These are phyloP conservation scores for Leptodactylus fallax DNA, from an alignment of 2,797 vertebrate genomes.

Conservation along the genomic window DNA sequence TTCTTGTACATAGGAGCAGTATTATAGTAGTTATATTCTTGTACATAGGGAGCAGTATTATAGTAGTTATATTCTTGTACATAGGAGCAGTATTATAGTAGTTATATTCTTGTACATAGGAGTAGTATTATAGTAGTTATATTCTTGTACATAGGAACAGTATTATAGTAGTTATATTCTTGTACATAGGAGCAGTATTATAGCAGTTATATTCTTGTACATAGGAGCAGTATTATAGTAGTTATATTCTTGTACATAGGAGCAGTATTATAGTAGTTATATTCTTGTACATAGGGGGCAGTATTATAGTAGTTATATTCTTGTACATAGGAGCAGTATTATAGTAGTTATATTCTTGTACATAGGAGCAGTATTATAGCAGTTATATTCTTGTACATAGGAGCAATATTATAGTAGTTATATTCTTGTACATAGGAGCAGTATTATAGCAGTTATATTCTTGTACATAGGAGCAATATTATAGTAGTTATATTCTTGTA, in stretches of 20 bases:
- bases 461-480: too few species aligned
- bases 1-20: neutral
- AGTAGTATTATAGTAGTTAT: neutral
- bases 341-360: neutral
- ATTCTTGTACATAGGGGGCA: neutral
- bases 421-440: too few species aligned
- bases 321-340: neutral
- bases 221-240: neutral
- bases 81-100: conserved; percentile 8
- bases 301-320: neutral
- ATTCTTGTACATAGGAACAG: neutral
- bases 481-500: too few species aligned
- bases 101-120: conserved; percentile 9
- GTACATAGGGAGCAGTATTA: neutral
- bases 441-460: too few species aligned
- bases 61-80: neutral
- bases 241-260: neutral
- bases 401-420: too few species aligned
- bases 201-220: neutral
- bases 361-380: neutral
- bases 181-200: neutral
- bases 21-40: conserved; percentile 20
- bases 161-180: conserved; percentile 16
- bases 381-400: too few species aligned
- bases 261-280: neutral